phyloP scores from a whole-genome alignment of 2,888 invertebrate species.

The Drosophila pullipes region DNA sequence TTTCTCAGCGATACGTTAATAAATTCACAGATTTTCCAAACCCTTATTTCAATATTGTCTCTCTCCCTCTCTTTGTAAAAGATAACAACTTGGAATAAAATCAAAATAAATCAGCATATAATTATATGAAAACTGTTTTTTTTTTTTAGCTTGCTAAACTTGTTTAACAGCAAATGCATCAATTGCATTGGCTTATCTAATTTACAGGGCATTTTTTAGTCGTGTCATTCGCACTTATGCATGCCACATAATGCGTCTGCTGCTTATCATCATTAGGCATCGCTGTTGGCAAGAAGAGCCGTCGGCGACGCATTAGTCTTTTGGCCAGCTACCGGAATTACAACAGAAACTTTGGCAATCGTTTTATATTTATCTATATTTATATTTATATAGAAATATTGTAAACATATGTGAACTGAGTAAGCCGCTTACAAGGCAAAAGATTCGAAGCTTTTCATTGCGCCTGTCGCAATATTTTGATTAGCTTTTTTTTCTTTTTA shows the following conservation, averaged over 20 bases:
- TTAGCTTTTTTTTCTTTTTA: slow-evolving; percentile 46
- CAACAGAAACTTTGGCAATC: slow-evolving; percentile 49
- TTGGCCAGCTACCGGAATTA: slow-evolving; percentile 57
- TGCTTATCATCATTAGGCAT: slow-evolving; percentile 41
- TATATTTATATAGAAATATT: slow-evolving; percentile 6
- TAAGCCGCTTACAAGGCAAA: slow-evolving; percentile 70
- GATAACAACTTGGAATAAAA: not conserved
- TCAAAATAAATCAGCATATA: not conserved
- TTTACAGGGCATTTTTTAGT: slow-evolving; percentile 25
- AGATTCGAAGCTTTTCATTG: slow-evolving; percentile 8
- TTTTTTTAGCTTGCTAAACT: not conserved
- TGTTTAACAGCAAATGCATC: not conserved
- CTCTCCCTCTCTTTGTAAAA: not conserved
- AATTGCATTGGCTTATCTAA: not conserved
- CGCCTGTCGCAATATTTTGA: slow-evolving; percentile 78
- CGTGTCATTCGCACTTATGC: not conserved
- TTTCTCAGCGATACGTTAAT: not conserved
- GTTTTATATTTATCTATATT: slow-evolving; percentile 19
- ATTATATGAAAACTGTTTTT: not conserved
- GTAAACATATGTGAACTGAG: slow-evolving; percentile 56
- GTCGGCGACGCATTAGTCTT: slow-evolving; percentile 19
- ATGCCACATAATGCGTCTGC: slow-evolving; percentile 19
- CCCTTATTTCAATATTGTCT: not conserved
- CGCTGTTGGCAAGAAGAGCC: slow-evolving; percentile 16
- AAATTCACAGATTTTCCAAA: not conserved